These are phyloP conservation scores for Aleiodes leptofemur DNA, from an alignment of 2,888 invertebrate species.

Conservation along the genomic window DNA sequence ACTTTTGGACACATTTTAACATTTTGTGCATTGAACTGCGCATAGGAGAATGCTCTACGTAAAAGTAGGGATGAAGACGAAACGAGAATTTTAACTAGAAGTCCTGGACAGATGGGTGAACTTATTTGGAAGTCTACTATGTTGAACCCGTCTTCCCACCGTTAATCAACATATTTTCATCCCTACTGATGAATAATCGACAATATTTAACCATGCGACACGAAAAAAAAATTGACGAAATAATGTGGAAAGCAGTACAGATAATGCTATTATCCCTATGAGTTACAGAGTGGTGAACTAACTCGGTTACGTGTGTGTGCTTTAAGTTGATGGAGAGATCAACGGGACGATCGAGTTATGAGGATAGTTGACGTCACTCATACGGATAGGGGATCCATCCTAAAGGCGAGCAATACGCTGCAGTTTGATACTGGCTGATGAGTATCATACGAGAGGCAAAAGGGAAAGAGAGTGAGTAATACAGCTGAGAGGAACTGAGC, in stretches of 20 bases:
- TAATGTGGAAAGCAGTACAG: constrained; percentile 27
- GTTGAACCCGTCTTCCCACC: too few relatives aligned
- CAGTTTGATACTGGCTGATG: constrained; percentile 51
- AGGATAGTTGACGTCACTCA: constrained; percentile 59
- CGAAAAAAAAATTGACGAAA: not conserved
- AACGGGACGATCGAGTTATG: constrained; percentile 59
- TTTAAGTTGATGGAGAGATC: constrained; percentile 60
- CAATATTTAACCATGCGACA: not conserved
- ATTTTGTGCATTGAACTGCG: too few relatives aligned
- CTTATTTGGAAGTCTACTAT: too few relatives aligned
- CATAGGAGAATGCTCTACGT: too few relatives aligned
- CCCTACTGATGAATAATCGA: not conserved
- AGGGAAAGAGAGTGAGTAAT: constrained; percentile 12
- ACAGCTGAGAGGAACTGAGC: constrained; percentile 3
- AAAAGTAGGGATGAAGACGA: too few relatives aligned
- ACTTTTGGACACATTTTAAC: too few relatives aligned
- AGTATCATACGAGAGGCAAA: not conserved
- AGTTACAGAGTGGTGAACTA: constrained; percentile 53
- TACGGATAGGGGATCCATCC: constrained; percentile 57
- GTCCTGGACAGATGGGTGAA: too few relatives aligned
- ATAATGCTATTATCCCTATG: constrained; percentile 38
- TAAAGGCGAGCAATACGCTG: constrained; percentile 49
- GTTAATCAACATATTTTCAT: too few relatives aligned
- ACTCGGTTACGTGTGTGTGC: constrained; percentile 55
- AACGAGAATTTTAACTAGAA: too few relatives aligned